Evolutionary conservation across 92 coral and sea anemone genomes (phyloP).

Genomic region (Paramuricea clavata): DNA sequence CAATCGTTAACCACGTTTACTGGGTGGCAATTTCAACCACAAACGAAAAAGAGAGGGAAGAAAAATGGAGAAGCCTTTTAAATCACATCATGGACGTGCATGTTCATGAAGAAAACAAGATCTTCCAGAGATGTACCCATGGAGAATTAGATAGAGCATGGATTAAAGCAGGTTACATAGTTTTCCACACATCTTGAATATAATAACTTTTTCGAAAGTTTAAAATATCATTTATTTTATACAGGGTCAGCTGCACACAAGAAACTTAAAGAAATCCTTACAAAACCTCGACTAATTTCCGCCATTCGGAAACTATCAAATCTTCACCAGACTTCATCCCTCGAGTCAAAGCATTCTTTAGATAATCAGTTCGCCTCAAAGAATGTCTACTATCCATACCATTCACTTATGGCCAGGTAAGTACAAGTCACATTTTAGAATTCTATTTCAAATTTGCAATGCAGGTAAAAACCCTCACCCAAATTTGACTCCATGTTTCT

Average conservation of each 20-base stretch:
- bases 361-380: too few species aligned
- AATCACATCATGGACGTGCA: constrained; percentile 39
- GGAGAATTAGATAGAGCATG: constrained; percentile 43
- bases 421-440: too few species aligned
- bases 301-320: constrained; percentile 39
- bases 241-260: too few species aligned
- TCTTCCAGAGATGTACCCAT: constrained; percentile 46
- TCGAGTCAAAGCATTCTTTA: constrained; percentile 47
- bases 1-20: constrained; percentile 54
- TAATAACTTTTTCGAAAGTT: background rate
- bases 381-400: constrained; percentile 45
- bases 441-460: background rate
- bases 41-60: constrained; percentile 41
- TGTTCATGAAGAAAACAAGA: constrained; percentile 24
- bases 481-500: background rate
- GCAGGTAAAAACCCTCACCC: background rate
- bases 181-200: background rate
- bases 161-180: constrained; percentile 43
- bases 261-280: constrained; percentile 37
- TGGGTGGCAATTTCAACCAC: constrained; percentile 50
- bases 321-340: constrained; percentile 47
- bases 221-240: background rate
- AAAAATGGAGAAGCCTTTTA: constrained; percentile 45
- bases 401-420: constrained; percentile 29
- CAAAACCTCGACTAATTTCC: constrained; percentile 37